Percentiles rank a stretch among this genome's conserved stretches.
These are phyloP conservation scores for Labrus mixtus DNA, from an alignment of 2,113 vertebrate genomes.

Conservation along the genomic window DNA sequence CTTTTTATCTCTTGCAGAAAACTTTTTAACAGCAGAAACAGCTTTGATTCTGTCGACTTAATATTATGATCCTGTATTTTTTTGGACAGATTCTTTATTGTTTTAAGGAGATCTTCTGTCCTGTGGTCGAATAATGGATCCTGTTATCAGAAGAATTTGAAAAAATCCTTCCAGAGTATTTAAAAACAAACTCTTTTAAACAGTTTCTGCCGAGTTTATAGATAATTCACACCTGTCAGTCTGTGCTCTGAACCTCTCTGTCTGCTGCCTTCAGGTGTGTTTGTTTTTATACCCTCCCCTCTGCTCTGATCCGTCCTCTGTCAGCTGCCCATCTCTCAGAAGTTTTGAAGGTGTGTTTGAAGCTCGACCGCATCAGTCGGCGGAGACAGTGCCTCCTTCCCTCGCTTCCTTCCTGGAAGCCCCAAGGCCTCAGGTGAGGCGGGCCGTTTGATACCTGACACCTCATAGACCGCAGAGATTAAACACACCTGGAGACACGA, in stretches of 20 bases:
- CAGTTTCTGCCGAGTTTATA: background rate
- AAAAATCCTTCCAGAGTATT: background rate
- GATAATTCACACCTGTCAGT: background rate
- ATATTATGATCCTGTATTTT: background rate
- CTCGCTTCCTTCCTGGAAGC: conserved; percentile 73
- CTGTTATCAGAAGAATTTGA: too few relatives aligned
- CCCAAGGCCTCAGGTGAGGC: conserved; percentile 52
- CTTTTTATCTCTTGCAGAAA: background rate
- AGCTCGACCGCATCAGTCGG: conserved; percentile 72
- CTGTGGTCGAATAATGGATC: too few relatives aligned
- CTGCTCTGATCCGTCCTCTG: conserved; percentile 54
- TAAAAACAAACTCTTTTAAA: background rate
- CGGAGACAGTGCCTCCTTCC: conserved; percentile 45
- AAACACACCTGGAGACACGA: conserved; percentile 67
- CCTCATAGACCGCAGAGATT: conserved; percentile 65
- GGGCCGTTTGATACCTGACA: conserved; percentile 71
- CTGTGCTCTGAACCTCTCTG: background rate
- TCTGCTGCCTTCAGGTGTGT: conserved; percentile 50
- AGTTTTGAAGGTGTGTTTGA: conserved; percentile 62
- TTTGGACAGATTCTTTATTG: too few relatives aligned
- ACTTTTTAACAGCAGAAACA: background rate
- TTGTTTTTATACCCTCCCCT: conserved; percentile 47
- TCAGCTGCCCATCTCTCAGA: conserved; percentile 41
- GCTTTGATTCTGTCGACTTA: background rate
- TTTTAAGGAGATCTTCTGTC: background rate